phyloP scores from a whole-genome alignment of 2,113 vertebrate genomes.

The Saguinus imperator region DNA sequence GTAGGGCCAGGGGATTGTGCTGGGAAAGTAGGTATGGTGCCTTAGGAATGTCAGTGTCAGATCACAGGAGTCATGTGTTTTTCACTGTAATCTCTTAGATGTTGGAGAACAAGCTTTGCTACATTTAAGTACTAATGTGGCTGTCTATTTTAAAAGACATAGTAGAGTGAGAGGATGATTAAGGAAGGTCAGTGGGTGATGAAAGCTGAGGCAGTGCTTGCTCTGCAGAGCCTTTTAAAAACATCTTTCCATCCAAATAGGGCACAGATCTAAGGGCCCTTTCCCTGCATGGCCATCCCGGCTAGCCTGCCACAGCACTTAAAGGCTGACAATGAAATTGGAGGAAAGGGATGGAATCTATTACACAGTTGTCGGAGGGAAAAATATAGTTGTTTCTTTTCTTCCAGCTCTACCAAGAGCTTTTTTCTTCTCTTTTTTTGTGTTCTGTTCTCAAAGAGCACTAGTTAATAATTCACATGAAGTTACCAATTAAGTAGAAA shows the following conservation, averaged over 20 bases:
- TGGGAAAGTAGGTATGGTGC: background rate
- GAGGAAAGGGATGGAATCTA: background rate
- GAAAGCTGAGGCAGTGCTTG: background rate
- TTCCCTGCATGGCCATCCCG: background rate
- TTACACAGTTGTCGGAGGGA: conserved; percentile 23
- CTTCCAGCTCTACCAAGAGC: conserved; percentile 65
- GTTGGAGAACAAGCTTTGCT: background rate
- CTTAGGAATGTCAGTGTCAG: background rate
- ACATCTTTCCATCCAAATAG: background rate
- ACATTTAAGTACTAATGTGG: background rate
- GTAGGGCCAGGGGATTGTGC: background rate
- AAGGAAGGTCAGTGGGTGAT: background rate
- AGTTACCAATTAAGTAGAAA: conserved; percentile 83
- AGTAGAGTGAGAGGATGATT: background rate
- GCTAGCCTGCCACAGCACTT: background rate
- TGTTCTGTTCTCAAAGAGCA: conserved; percentile 75
- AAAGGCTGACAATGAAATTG: conserved; percentile 25
- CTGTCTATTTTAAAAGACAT: background rate
- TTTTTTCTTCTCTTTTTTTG: conserved; percentile 54
- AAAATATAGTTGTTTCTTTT: background rate
- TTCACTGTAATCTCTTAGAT: background rate
- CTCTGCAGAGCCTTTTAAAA: background rate
- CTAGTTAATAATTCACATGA: conserved; percentile 83
- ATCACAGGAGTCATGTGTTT: background rate
- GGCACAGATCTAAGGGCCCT: background rate